Evolutionary conservation across 2,888 invertebrate genomes (phyloP).

Genomic region (Epinotia bilunana): DNA sequence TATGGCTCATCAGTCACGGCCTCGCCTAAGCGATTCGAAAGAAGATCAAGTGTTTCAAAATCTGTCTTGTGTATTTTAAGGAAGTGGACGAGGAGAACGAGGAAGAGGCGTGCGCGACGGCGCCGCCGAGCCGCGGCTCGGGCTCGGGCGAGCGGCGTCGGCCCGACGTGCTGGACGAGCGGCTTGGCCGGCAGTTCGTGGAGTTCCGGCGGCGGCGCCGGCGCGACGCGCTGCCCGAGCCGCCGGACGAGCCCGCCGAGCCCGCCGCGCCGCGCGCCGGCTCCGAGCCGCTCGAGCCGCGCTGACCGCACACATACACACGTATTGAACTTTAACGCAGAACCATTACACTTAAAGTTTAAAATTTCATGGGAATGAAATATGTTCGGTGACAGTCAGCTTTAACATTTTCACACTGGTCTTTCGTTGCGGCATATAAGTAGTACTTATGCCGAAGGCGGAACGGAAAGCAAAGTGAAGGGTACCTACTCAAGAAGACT

Average conservation of each 20-base stretch:
- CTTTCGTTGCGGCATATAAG: neutral
- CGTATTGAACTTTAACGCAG: neutral
- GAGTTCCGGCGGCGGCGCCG: slow-evolving; percentile 82
- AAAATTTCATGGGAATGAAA: neutral
- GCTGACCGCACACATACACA: slow-evolving; percentile 2
- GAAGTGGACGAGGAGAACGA: slow-evolving; percentile 88
- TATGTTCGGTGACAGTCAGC: neutral
- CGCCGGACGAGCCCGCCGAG: slow-evolving; percentile 47
- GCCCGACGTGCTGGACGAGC: slow-evolving; percentile 80
- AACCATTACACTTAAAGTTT: neutral
- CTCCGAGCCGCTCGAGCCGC: slow-evolving; percentile 52
- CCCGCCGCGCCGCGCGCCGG: slow-evolving; percentile 49
- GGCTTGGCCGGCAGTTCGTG: slow-evolving; percentile 82
- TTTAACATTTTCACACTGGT: neutral
- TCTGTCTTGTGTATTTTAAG: slow-evolving; percentile 66
- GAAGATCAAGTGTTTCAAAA: neutral
- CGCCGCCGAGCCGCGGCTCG: slow-evolving; percentile 28
- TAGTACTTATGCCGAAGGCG: neutral
- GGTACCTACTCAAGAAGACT: neutral
- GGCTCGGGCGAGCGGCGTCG: slow-evolving; percentile 63
- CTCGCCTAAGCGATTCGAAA: neutral
- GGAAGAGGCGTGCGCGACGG: slow-evolving; percentile 53
- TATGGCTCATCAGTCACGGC: no score
- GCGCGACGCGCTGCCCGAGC: slow-evolving; percentile 57
- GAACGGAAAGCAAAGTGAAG: neutral